Evolutionary conservation across 1,140 invertebrate genomes (phyloP), one percentile per base, ranked within the genome.

Genomic region (Listronotus bonariensis): DNA sequence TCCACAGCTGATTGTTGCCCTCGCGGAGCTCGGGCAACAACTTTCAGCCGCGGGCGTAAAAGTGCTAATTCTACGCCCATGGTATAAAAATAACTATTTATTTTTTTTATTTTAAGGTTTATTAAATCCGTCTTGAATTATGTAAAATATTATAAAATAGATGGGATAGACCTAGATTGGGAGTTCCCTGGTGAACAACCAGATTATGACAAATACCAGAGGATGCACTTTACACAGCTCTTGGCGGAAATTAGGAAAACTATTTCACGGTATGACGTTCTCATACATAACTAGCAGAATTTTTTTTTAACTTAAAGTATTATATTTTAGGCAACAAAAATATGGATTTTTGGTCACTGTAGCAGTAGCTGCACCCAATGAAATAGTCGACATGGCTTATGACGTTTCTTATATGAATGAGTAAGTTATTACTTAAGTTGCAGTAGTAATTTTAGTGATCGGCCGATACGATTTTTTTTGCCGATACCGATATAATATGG

Each of bases 141-240:
- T 10, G 76, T 90, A n/a, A 81, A 82, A 61, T 78, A 78, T n/a
- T 87, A 86, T 69, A 80, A 80, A 56, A 79, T 94, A 14, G 91
- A 94, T 80, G 92, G 92, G 18, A 79, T 94, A 7, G 92, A 95
- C 77, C 75, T 94, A 42, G 92, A 95, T 72, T 95, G 92, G 92
- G 92, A 96, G 77, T 95, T 93, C 77, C 93, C 93, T 9, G 84
- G 82, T 3, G 80, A 86, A 51, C 78, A 84, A 20, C 15, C 80
- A 70, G 77, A 64, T 71, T 57, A 63, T 52, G 74, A 76, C 70
- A 80, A 79, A 69, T 82, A 81, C 34, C 84, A 88, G 74, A 84
- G 83, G 68, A 87, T 86, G 78, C 87, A 89, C 79, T 91, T 92
- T 69, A 84, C 86, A 1, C 86, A 89, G 70, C 74, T 94, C 7